Base-by-base conservation (phyloP, 2,797 vertebrate species). In the Myioborus melanocephalus region DNA sequence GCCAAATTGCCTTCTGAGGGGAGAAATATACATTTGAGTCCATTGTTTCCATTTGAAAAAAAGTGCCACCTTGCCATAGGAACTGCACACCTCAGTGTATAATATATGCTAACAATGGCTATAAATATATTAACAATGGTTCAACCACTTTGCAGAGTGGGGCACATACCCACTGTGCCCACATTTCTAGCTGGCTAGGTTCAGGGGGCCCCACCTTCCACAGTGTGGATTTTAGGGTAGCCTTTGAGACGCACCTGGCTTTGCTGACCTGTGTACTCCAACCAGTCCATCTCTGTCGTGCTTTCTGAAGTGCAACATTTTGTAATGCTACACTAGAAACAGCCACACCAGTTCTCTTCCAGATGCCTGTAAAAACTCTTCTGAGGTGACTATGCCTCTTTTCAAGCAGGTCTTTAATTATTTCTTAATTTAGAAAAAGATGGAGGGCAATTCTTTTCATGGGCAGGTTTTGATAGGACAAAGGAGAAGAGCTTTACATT, bases 261-360 rank as follows among this genome's bases (percentile, higher is more conserved):
- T 69, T 88, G 28, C 56, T 70, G 66, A 70, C 52, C 55, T 65
- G 7, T 50, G 17, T 59, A 22, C 28, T 61, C 19, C 26, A 59
- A 22, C 14, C 57, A 39, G 21, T 28, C 22, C 52, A 32, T 19
- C 10, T 44, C 28, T 75, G 65, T 13, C 6, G 32, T 4, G 10
- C 11, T 8, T 84, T 61, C 55, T 63, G 20, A 39, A 57, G 30
- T 37, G 49, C 27, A 19, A 19, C 10, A 39, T 10, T 70, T 87
- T 53, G 32, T 24, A 76, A 39, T 5, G 11, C 23, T 61, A 2
- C 28, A 6, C 15, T 32, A 57, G 37, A 49, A 88, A 65, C 8
- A 20, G 15, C 34, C 37, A 14, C 8, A 6, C 32, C 0, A 0
- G 23, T 63, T 81, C 46, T 76, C 50, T 69, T n/a, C 27, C 57